Evolutionary conservation across 1,140 invertebrate genomes (phyloP), one percentile per base, ranked within the genome.

Genomic region (Drosophila lacertosa): DNA sequence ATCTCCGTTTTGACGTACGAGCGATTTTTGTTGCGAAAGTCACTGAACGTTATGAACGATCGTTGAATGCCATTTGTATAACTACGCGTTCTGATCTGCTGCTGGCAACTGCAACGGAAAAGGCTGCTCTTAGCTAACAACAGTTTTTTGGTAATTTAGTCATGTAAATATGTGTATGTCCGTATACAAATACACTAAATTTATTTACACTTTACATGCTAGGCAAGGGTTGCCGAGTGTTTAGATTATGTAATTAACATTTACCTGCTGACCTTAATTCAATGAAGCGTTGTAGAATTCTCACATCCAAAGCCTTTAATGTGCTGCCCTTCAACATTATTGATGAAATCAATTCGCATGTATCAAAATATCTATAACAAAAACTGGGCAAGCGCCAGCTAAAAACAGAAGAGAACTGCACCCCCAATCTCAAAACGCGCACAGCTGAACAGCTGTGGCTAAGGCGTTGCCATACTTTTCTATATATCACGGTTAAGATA

Each of bases 1-100:
- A 96, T 90, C 90, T 95, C 95, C 78, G 95, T 94, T 70, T 94
- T 94, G 80, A 93, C 92, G 75, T 95, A 95, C 76, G 93, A 92
- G 80, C 94, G 94, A 70, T 91, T 93, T 65, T 91, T 92, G 48
- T 84, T 92, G 11, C 83, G 72, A 15, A 88, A 44, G 35, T 89
- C 83, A 78, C 73, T 88, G 39, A 88, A 88, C n/a, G 82, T 88
- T 72, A 88, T 70, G 53, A 78, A 88, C 50, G 74, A 73, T 33
- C 82, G 69, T 18, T 88, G 82, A 9, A 66, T 76, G 57, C 48
- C 73, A 59, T 48, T 77, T 44, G 45, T 45, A 53, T 64, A 66
- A 9, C 18, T 44, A 29, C 67, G 72, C 3, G 11, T 9, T 0
- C 16, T 11, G 18, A n/a, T 29, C 48, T 79, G 57, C n/a, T 69